A percentile compares a stretch with the other conserved stretches of the same genome.
These are phyloP conservation scores for Thripadectes ignobilis DNA, from an alignment of 2,797 vertebrate species.

Conservation along the genomic window DNA sequence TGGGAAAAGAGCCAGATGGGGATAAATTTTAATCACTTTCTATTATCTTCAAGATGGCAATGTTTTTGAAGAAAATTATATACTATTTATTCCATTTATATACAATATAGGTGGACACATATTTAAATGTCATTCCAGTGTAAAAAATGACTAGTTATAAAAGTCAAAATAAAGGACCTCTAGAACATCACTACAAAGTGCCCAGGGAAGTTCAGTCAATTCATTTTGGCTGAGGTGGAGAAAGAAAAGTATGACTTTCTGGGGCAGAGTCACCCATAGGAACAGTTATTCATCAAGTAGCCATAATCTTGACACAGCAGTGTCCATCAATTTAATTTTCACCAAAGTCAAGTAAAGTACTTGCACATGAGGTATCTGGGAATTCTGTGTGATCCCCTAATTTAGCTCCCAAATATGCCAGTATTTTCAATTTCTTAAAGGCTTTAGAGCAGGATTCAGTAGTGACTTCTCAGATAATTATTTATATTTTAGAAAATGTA, in stretches of 20 bases:
- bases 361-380: not conserved
- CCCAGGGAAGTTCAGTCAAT: not conserved
- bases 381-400: not conserved
- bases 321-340: not conserved
- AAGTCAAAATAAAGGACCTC: not conserved
- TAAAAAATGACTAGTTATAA: not conserved
- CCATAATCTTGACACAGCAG: not conserved
- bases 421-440: not conserved
- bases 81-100: not conserved
- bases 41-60: not conserved
- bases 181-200: not conserved
- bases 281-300: not conserved
- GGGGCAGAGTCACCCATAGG: not conserved
- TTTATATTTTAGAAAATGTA: not conserved
- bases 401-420: not conserved
- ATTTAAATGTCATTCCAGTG: not conserved
- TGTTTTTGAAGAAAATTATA: not conserved
- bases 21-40: constrained; percentile 20
- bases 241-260: not conserved
- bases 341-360: not conserved
- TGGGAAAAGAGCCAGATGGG: not conserved
- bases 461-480: not conserved
- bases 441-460: not conserved
- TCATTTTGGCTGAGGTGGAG: not conserved
- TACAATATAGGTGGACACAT: not conserved